These are phyloP conservation scores for Calephelis perditalis DNA, from an alignment of 2,888 invertebrate species.

Conservation along the genomic window DNA sequence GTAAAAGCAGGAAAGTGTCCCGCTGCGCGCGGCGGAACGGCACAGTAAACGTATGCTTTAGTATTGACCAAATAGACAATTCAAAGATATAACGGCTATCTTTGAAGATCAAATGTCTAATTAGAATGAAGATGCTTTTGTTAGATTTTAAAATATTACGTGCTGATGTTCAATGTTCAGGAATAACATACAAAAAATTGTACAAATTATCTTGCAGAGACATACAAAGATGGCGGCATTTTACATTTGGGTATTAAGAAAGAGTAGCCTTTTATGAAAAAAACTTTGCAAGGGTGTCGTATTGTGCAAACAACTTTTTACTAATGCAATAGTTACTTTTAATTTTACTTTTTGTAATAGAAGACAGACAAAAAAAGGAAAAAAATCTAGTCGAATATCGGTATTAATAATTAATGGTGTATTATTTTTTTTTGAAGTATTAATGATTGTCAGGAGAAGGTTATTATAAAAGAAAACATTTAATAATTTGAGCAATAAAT, in stretches of 20 bases:
- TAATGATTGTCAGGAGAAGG: no score
- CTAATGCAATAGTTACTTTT: background rate
- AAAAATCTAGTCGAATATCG: no score
- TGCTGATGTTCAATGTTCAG: background rate
- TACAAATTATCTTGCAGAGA: background rate
- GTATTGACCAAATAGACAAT: conserved; percentile 50
- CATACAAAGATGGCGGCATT: background rate
- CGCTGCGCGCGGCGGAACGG: conserved; percentile 50
- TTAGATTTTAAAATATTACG: conserved; percentile 2
- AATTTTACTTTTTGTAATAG: no score
- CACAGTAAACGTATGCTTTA: conserved; percentile 37
- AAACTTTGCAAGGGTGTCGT: background rate
- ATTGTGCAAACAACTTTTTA: background rate
- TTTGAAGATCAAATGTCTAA: conserved; percentile 6
- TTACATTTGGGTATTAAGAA: background rate
- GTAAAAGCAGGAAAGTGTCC: conserved; percentile 57
- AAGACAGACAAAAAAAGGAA: no score
- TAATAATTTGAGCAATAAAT: no score
- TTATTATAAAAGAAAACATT: no score
- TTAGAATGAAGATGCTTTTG: conserved; percentile 2
- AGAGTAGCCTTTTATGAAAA: background rate
- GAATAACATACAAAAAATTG: background rate
- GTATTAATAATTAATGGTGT: no score
- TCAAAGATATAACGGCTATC: conserved; percentile 4
- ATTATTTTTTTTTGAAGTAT: no score